A percentile compares a stretch with the other conserved stretches of the same genome.
Evolutionary conservation across 2,888 invertebrate species (phyloP).

Genomic region (Linnaemya vulpina): DNA sequence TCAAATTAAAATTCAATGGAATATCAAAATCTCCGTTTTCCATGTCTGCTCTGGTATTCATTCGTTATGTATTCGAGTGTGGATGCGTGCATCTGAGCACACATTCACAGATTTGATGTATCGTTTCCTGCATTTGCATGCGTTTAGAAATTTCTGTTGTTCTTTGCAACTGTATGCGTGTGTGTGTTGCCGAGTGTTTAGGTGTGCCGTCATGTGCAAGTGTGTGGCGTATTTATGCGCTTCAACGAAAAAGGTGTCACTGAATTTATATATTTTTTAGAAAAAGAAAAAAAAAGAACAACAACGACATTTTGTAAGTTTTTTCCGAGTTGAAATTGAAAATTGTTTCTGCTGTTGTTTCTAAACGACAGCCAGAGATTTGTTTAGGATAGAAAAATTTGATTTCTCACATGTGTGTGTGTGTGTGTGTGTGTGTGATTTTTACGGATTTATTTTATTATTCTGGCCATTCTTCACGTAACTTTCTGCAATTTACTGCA

Average conservation of each 20-base stretch:
- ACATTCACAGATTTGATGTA: constrained; percentile 25
- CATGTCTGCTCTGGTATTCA: neutral
- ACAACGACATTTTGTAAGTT: too few relatives aligned
- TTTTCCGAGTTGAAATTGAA: constrained; percentile 30
- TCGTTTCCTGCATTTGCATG: constrained; percentile 42
- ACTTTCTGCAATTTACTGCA: constrained; percentile 23
- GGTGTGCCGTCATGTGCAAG: constrained; percentile 15
- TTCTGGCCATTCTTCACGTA: constrained; percentile 29
- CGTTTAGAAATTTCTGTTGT: constrained; percentile 7
- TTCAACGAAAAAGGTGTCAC: constrained; percentile 53
- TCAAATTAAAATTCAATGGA: too few relatives aligned
- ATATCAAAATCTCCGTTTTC: neutral
- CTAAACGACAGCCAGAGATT: constrained; percentile 55
- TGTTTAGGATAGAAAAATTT: constrained; percentile 30
- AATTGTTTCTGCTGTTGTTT: constrained; percentile 58
- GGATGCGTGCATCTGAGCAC: neutral
- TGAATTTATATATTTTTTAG: constrained; percentile 49
- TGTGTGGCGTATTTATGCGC: constrained; percentile 56
- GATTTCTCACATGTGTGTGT: constrained; percentile 25
- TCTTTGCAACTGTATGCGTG: neutral
- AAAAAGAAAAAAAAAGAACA: neutral
- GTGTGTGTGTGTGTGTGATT: constrained; percentile 17
- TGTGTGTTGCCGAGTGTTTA: constrained; percentile 2
- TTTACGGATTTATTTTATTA: constrained; percentile 47
- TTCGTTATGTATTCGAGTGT: neutral